A percentile compares a stretch with the other conserved stretches of the same genome.
These are phyloP conservation scores for Aspidapion aeneum DNA, from an alignment of 2,888 invertebrate species.

Conservation along the genomic window DNA sequence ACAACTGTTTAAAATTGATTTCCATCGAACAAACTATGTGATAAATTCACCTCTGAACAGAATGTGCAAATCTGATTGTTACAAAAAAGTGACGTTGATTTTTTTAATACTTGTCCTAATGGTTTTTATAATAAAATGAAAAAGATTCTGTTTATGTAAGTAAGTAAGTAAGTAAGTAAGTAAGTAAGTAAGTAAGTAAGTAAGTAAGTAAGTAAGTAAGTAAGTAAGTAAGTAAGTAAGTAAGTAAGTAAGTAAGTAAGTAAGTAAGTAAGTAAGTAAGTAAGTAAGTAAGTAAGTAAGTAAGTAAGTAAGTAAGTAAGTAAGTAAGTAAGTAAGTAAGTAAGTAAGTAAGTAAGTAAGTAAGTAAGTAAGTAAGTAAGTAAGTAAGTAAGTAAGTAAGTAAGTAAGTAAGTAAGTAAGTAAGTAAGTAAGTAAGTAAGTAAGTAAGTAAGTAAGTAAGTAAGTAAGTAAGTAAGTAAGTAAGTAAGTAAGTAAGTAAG, in stretches of 20 bases:
- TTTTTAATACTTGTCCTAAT: no score
- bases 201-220: not conserved
- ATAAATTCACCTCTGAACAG: no score
- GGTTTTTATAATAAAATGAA: no score
- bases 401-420: conserved; percentile 8
- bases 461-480: conserved; percentile 11
- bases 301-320: not conserved
- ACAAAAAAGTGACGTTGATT: no score
- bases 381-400: conserved; percentile 8
- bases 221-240: not conserved
- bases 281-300: not conserved
- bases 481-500: conserved; percentile 11
- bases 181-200: not conserved
- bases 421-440: conserved; percentile 11
- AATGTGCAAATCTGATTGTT: no score
- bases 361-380: conserved; percentile 8
- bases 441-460: conserved; percentile 11
- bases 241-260: not conserved
- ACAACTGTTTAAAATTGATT: no score
- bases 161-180: not conserved
- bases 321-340: conserved; percentile 7
- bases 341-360: conserved; percentile 8
- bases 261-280: not conserved
- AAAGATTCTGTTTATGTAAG: no score
- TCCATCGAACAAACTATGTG: no score